Evolutionary conservation across 2,113 vertebrate genomes (phyloP), one percentile per base, ranked within the genome.

Genomic region (Poeciliopsis turrubarensis): DNA sequence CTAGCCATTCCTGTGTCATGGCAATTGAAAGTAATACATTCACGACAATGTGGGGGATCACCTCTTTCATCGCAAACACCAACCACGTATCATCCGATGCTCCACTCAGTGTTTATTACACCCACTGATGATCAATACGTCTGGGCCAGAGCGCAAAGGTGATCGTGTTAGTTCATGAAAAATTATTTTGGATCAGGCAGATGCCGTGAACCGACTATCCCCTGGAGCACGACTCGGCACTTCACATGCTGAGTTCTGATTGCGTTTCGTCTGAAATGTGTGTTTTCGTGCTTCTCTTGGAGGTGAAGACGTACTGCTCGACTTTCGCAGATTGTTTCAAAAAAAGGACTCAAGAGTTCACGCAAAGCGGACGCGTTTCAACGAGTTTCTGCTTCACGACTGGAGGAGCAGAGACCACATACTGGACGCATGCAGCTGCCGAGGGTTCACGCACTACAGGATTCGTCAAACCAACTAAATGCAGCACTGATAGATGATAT

Each of bases 101-200:
- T 82, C 79, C 84, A 67, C 71, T 64, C 60, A 65, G 73, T 72
- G 78, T 85, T 89, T 87, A 86, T 84, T 82, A 60, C 69, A 80
- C 81, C 78, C 80, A 77, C 83, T 17, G 73, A 74, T 81, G 69
- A 89, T 87, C 86, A 88, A 79, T 81, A 85, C 80, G 86, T 81
- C 86, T 86, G 61, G 67, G 79, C 67, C 78, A 87, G 87, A 87
- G 85, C 70, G 88, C 88, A 87, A 91, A 91, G 89, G 86, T 91
- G 92, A 92, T 87, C 89, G 77, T 69, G 2, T 75, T 29, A 88
- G 86, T 88, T 91, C 89, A 88, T 88, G 86, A 91, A 84, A 86
- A 89, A 82, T 88, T 85, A 90, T 89, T 90, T 86, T 86, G 82
- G 90, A 89, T 93, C 89, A 89, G 82, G 71, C 82, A 85, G 84